Percentiles rank a stretch among this genome's conserved stretches.
Conservation (phyloP, 2,113 vertebrate genomes). For the Cavia porcellus region DNA sequence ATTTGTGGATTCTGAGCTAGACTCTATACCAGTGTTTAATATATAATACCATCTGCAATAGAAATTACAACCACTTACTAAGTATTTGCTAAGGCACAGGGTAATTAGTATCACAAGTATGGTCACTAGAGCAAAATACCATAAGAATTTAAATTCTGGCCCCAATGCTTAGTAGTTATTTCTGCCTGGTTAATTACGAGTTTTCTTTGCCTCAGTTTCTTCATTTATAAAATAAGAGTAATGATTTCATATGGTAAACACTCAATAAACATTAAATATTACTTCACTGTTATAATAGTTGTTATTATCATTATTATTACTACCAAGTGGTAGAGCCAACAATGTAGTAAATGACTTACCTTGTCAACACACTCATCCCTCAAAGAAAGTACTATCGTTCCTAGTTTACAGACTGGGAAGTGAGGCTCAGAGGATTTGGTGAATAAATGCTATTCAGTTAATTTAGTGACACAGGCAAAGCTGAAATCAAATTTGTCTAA, state of each 20-base stretch:
- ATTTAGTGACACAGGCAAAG: constrained; percentile 49
- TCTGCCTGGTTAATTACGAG: background rate
- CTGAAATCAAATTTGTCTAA: constrained; percentile 4
- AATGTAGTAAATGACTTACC: background rate
- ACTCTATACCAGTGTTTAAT: background rate
- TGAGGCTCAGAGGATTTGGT: background rate
- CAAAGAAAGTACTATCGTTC: background rate
- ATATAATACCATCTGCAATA: background rate
- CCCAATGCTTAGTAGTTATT: background rate
- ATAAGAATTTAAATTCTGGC: background rate
- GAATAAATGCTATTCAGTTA: background rate
- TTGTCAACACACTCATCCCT: background rate
- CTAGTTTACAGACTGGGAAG: background rate
- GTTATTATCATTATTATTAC: background rate
- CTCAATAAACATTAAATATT: background rate
- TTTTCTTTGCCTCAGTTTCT: constrained; percentile 6
- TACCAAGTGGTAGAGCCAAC: background rate
- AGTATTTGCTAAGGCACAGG: background rate
- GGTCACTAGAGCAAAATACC: background rate
- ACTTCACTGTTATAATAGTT: background rate
- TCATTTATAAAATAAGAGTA: constrained; percentile 62
- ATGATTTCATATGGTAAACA: background rate
- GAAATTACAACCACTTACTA: background rate
- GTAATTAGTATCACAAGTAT: background rate
- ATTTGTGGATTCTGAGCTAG: background rate